Evolutionary conservation across 1,140 invertebrate species (phyloP), one percentile per base, ranked within the genome.

Genomic region (Mamestra configurata): DNA sequence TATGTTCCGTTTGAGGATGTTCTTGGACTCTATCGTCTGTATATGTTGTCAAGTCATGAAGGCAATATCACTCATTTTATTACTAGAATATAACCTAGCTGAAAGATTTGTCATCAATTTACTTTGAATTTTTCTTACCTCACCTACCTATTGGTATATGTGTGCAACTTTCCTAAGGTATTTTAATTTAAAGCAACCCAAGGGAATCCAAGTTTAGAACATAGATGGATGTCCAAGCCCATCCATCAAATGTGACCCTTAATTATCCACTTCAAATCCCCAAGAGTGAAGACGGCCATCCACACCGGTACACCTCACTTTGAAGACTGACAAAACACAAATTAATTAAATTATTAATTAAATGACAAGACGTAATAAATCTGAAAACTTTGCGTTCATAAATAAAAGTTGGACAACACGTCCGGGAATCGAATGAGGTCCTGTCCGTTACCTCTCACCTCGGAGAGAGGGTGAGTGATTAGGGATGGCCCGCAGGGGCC

Each of bases 391-490:
- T 43, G n/a, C 76, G 0, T 43, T 37, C 24, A 49, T 71, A 76
- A 80, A 80, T 57, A 66, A 79, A 79, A 76, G 66, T 66, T 70
- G 61, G 31, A 31, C n/a, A 43, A 71, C 79, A 64, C 35, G 20
- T 49, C 37, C 51, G 61, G 61, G 72, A 51, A 80, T 80, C 49
- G 79, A 77, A 80, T 68, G 64, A 66, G 51, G 59, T 31, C 31
- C 76, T 46, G 61, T 68, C 79, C 46, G 59, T 49, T 73, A 77
- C 72, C 72, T 80, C 61, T 76, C 79, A 80, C 61, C 61, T 81
- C 35, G 31, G 61, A 64, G 75, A 71, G 82, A 77, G 82, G 53
- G 75, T 81, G 82, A 83, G 82, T 83, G 82, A 83, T 83, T 81
- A 83, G 82, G 82, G 79, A 61, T 1, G 11, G 40, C 82, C 79